Evolutionary conservation across 2,888 invertebrate genomes (phyloP), one percentile per base, ranked within the genome.

Genomic region (Ormyrus thymus): DNA sequence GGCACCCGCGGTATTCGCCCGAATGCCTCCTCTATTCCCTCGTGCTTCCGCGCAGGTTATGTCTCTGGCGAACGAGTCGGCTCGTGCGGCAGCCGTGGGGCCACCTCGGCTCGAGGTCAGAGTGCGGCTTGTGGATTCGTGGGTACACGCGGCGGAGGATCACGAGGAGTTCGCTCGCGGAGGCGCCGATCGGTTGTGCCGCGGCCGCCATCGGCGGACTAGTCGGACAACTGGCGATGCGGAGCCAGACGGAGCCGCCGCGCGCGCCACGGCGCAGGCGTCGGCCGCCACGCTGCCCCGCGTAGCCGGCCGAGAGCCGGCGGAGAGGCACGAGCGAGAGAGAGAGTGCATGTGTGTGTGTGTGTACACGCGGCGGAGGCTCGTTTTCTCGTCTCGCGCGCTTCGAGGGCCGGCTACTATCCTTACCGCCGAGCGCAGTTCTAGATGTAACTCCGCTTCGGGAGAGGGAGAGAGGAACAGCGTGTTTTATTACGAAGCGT

Each of bases 131-230:
- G 1, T 4, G 29, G 29, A 29, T 4, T 29, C 29, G 29, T 29
- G 29, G 43, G 29, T 29, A 29, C 29, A 29, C 55, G 65, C 7
- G 56, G 46, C 0, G 15, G 4, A 69, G 78, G 50, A 8, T 66
- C 62, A 81, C 81, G 78, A 84, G 84, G 84, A 84, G 84, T 85
- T 86, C 83, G 85, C 86, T 86, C 87, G 87, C 85, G 88, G 87
- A 86, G 85, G 87, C 86, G 86, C 87, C 86, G 84, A 85, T 86
- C 86, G 86, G 86, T 88, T 88, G 85, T 88, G 89, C 83, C 72
- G 75, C 76, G 79, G 81, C 79, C 79, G 81, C 79, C 81, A 79
- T 79, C 79, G 77, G 81, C 81, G 79, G 62, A 65, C 76, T 75
- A 61, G 29, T 65, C 70, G 29, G 29, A 29, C 29, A 29, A 29